Base-by-base conservation (phyloP, 2,888 invertebrate species). In the Noctua pronuba region DNA sequence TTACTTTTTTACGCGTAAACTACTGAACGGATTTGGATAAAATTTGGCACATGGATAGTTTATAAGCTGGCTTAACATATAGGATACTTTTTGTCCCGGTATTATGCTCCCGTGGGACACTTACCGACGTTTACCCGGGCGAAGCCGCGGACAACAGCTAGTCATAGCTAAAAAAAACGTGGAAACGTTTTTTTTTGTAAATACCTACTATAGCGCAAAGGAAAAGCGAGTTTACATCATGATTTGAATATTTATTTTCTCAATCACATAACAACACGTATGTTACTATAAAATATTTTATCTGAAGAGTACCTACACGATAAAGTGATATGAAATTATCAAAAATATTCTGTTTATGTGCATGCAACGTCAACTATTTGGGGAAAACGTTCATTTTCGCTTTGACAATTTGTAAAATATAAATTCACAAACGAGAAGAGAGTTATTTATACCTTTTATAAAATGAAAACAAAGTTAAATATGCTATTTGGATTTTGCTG, bases 371-470 rank as follows among this genome's bases (percentile, higher is more conserved):
- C 6, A 35, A 41, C 35, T 46, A 46, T 64, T 35, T 28, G 18
- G 13, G n/a, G 2, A 55, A 71, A 24, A 35, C 28, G 69, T 44
- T 13, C 31, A 52, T 69, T 24, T 62, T 69, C 49, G n/a, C 80
- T 64, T 64, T 46, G 35, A 18, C 10, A 64, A 44, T 44, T 62
- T 52, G 16, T 60, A 38, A 41, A 60, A 49, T 67, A 67, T 78
- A 10, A 67, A 67, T 67, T 78, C 21, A 21, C 46, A 7, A 41
- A 49, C 60, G n/a, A 24, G 18, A 38, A 38, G n/a, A 35, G 13
- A 5, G 52, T 31, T n/a, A 31, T 38, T 65, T 6, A 55, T 5
- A 62, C 0, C 60, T 49, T 49, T 35, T 21, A 1, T 41, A 6
- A 49, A 77, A 31, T 10, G 8, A 38, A 41, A 38, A 38, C 49